Conservation (phyloP, 2,888 invertebrate genomes). For the Autographa gamma region DNA sequence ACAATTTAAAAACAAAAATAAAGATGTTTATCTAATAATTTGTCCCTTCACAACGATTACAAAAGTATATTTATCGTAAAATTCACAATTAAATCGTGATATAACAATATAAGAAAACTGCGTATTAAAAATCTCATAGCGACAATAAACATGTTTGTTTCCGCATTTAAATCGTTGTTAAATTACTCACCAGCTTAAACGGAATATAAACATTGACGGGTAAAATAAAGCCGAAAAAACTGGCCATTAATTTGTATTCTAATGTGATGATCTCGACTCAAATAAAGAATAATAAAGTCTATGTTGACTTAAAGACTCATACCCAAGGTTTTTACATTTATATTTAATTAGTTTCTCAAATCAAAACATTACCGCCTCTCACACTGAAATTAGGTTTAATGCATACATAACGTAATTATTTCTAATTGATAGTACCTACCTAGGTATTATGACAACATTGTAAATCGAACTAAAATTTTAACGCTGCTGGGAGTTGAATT, state of each 20-base stretch:
- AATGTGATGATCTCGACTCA: background rate
- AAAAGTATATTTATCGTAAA: too few relatives aligned
- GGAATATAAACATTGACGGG: background rate
- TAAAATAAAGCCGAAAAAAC: background rate
- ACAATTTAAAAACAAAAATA: background rate
- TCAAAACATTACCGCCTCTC: too few relatives aligned
- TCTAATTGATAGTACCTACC: background rate
- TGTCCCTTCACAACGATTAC: too few relatives aligned
- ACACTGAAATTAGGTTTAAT: background rate
- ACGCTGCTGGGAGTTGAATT: background rate
- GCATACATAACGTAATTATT: background rate
- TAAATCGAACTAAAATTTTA: background rate
- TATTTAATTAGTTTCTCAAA: too few relatives aligned
- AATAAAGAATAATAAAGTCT: background rate
- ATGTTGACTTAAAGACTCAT: too few relatives aligned
- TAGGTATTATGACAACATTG: background rate
- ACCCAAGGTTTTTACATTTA: too few relatives aligned
- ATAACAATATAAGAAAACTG: background rate
- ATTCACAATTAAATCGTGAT: too few relatives aligned
- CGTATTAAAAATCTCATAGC: background rate
- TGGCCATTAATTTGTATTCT: background rate
- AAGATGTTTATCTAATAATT: background rate
- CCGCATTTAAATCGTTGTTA: slow-evolving; percentile 9
- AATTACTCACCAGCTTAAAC: background rate
- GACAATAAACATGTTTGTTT: background rate